Evolutionary conservation across 2,113 vertebrate species (phyloP).

Genomic region (Tamias sibiricus): DNA sequence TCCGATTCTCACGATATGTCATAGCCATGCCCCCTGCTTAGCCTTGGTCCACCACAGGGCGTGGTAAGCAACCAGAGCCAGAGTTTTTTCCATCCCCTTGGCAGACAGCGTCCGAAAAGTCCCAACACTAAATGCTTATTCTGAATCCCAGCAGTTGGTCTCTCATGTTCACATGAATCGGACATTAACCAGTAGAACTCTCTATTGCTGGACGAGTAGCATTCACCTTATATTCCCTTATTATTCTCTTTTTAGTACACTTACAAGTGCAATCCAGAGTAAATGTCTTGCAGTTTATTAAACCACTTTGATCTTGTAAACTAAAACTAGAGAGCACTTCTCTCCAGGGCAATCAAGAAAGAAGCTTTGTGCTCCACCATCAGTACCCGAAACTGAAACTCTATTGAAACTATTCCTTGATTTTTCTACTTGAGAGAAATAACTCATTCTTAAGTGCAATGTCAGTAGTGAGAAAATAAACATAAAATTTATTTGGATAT

Average conservation of each 20-base stretch:
- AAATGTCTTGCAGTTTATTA: not conserved
- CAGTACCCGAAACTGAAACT: not conserved
- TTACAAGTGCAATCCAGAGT: not conserved
- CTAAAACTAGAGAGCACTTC: not conserved
- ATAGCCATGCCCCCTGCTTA: no score
- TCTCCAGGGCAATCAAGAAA: not conserved
- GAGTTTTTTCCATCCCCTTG: no score
- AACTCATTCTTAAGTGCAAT: not conserved
- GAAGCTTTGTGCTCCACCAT: not conserved
- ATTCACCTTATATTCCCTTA: slow-evolving; percentile 6
- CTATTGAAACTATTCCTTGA: not conserved
- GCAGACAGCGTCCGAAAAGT: no score
- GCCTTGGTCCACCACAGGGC: no score
- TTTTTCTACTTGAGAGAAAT: not conserved
- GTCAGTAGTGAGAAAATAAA: not conserved
- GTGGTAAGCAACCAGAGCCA: no score
- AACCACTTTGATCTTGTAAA: not conserved
- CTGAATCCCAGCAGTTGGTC: not conserved
- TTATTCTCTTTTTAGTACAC: not conserved
- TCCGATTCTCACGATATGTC: no score
- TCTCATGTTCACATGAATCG: slow-evolving; percentile 28
- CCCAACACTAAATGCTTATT: no score
- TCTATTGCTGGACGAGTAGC: slow-evolving; percentile 14
- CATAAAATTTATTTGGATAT: not conserved
- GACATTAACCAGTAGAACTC: slow-evolving; percentile 39